phyloP scores from a whole-genome alignment of 1,140 invertebrate species.

The Lasioglossum baleicum region DNA sequence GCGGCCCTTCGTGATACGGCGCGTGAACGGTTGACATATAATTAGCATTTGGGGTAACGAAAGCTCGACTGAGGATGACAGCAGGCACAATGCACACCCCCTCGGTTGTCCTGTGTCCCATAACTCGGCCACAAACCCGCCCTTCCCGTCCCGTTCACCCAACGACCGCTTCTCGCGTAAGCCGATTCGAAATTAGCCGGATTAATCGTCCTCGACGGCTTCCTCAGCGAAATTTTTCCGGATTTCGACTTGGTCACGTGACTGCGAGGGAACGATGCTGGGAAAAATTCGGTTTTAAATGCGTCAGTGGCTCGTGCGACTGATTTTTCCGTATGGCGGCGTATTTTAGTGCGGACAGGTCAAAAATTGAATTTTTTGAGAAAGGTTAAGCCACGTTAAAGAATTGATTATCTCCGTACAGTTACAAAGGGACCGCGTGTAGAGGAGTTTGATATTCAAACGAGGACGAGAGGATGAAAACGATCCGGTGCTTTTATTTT shows the following conservation, averaged over 20 bases:
- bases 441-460: not conserved
- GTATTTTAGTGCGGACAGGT: no score
- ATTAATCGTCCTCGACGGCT: slow-evolving; percentile 33
- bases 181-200: slow-evolving; percentile 61
- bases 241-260: not conserved
- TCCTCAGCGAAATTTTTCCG: slow-evolving; percentile 12
- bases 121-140: slow-evolving; percentile 67
- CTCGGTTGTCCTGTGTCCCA: slow-evolving; percentile 60
- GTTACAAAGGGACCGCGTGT: no score
- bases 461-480: not conserved
- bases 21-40: slow-evolving; percentile 72
- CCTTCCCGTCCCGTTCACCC: slow-evolving; percentile 44
- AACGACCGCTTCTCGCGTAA: slow-evolving; percentile 45
- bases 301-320: no score
- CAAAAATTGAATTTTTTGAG: no score
- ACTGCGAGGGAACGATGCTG: not conserved
- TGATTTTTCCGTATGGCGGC: no score
- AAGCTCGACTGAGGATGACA: slow-evolving; percentile 76
- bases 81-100: slow-evolving; percentile 69
- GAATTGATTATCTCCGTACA: no score
- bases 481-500: slow-evolving; percentile 19
- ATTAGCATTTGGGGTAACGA: slow-evolving; percentile 76
- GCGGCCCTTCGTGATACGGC: slow-evolving; percentile 60
- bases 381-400: no score
- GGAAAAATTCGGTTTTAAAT: not conserved